A percentile compares a stretch with the other conserved stretches of the same genome.
phyloP scores from a whole-genome alignment of 2,113 vertebrate species.

The Nycticorax nycticorax region DNA sequence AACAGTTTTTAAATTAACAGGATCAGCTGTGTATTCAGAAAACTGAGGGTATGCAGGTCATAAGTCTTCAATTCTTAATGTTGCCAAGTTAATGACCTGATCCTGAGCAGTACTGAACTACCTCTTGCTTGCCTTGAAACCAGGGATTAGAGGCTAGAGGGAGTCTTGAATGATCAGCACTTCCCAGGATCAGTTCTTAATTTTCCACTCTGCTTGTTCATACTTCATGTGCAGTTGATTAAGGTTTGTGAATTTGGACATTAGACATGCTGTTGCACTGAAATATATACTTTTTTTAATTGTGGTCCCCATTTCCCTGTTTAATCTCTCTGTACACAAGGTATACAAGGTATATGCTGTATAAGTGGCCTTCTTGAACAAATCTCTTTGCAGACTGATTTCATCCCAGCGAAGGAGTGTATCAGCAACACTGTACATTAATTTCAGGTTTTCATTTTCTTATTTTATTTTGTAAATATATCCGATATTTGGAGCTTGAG shows the following conservation, averaged over 20 bases:
- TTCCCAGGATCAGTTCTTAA: neutral
- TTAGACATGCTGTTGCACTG: slow-evolving; percentile 1
- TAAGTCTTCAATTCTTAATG: neutral
- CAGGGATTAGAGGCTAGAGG: neutral
- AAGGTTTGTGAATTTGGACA: neutral
- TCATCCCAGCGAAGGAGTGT: slow-evolving; percentile 77
- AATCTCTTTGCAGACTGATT: slow-evolving; percentile 71
- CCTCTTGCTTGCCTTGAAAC: neutral
- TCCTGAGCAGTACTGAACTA: neutral
- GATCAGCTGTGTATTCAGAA: neutral
- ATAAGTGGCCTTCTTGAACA: slow-evolving; percentile 79
- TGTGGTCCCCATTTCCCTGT: neutral
- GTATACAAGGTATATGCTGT: slow-evolving; percentile 49
- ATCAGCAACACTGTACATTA: slow-evolving; percentile 90
- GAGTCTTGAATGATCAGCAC: neutral
- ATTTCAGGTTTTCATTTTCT: slow-evolving; percentile 91
- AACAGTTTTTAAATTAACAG: neutral
- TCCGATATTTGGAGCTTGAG: slow-evolving; percentile 94
- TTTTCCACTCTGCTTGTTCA: slow-evolving; percentile 11
- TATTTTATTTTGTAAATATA: slow-evolving; percentile 99
- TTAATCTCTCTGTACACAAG: slow-evolving; percentile 18
- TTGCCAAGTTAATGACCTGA: neutral
- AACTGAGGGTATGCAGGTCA: neutral
- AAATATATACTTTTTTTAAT: neutral
- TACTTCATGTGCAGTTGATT: neutral